Conservation (phyloP, 2,888 invertebrate genomes). For the Microdon myrmicae region DNA sequence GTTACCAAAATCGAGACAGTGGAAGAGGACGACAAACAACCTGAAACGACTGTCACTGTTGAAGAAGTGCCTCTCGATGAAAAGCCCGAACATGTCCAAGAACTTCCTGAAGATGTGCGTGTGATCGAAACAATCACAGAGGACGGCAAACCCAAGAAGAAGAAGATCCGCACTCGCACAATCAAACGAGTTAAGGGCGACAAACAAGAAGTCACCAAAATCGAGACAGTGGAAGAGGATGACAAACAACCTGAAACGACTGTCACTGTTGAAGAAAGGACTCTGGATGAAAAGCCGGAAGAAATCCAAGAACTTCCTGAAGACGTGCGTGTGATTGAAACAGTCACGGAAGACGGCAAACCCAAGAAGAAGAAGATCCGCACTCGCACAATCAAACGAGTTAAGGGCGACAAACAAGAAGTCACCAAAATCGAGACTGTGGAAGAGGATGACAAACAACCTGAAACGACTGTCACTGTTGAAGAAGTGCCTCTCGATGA, state of each 20-base stretch:
- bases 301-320: constrained; percentile 58
- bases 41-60: constrained; percentile 56
- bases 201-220: constrained; percentile 59
- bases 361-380: constrained; percentile 58
- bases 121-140: constrained; percentile 66
- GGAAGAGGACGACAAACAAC: constrained; percentile 59
- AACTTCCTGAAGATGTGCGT: constrained; percentile 60
- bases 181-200: constrained; percentile 54
- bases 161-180: constrained; percentile 62
- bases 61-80: constrained; percentile 56
- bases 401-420: constrained; percentile 55
- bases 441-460: constrained; percentile 58
- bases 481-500: constrained; percentile 47
- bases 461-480: constrained; percentile 57
- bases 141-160: constrained; percentile 60
- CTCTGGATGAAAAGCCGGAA: constrained; percentile 58
- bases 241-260: constrained; percentile 59
- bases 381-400: constrained; percentile 47
- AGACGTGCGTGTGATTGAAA: constrained; percentile 38
- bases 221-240: constrained; percentile 58
- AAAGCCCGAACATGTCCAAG: constrained; percentile 54
- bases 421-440: constrained; percentile 58
- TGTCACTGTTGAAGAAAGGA: constrained; percentile 55
- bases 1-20: constrained; percentile 54
- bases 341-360: constrained; percentile 61